Conservation (phyloP, 2,888 invertebrate species). For the Ceraclea dissimilis region DNA sequence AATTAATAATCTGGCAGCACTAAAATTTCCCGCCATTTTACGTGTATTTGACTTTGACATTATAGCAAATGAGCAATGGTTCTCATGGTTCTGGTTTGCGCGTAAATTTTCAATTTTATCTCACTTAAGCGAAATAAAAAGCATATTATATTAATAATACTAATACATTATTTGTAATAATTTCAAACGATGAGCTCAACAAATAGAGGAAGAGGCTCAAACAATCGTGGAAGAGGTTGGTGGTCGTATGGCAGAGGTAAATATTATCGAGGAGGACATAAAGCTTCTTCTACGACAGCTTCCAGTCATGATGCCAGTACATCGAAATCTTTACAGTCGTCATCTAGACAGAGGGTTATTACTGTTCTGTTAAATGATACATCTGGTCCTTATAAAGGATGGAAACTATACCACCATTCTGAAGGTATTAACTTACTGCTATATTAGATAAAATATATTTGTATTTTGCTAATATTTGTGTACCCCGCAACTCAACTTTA, state of each 20-base stretch:
- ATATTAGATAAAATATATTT: too few species aligned
- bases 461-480: too few species aligned
- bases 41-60: neutral
- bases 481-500: too few species aligned
- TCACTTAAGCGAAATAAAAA: too few species aligned
- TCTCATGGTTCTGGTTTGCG: too few species aligned
- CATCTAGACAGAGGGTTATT: slow-evolving; percentile 15
- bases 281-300: neutral
- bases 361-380: slow-evolving; percentile 10
- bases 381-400: slow-evolving; percentile 52
- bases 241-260: slow-evolving; percentile 11
- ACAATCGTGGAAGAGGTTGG: slow-evolving; percentile 19
- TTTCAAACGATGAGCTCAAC: slow-evolving; percentile 5
- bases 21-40: neutral
- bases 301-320: slow-evolving; percentile 9
- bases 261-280: slow-evolving; percentile 5
- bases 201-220: slow-evolving; percentile 11
- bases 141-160: neutral
- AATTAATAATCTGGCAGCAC: neutral
- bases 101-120: too few species aligned
- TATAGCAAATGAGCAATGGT: too few species aligned
- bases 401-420: slow-evolving; percentile 71
- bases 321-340: slow-evolving; percentile 6
- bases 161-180: neutral
- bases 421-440: too few species aligned